These are phyloP conservation scores for Tipula vernalis DNA, from an alignment of 2,888 invertebrate species.

Conservation along the genomic window DNA sequence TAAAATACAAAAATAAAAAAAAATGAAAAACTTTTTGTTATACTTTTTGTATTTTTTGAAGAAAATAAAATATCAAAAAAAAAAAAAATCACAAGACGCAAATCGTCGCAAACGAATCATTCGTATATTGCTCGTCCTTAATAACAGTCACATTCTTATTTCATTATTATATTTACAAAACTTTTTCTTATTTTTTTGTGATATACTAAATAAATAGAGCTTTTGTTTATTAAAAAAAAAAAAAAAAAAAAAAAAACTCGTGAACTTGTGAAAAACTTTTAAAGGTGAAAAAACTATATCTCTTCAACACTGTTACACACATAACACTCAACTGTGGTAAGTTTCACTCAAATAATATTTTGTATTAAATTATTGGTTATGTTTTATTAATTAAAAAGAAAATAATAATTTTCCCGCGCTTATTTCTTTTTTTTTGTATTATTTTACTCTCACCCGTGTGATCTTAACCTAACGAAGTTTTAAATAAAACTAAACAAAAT, in stretches of 20 bases:
- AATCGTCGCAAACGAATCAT: constrained; percentile 10
- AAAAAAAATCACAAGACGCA: constrained; percentile 9
- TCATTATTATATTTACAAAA: background rate
- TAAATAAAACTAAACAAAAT: background rate
- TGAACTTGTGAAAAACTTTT: background rate
- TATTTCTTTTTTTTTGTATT: background rate
- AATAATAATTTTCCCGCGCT: background rate
- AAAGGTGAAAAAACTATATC: background rate
- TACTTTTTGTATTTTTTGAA: background rate
- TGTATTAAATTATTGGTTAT: background rate
- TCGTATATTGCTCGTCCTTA: constrained; percentile 9
- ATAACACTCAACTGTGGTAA: background rate
- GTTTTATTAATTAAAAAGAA: background rate
- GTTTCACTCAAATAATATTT: background rate
- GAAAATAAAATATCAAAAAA: background rate
- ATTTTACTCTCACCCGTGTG: background rate
- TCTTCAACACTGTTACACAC: background rate
- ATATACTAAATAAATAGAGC: too few relatives aligned
- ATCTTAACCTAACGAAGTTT: background rate
- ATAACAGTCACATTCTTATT: constrained; percentile 6
- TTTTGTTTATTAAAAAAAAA: background rate
- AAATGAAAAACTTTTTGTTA: background rate
- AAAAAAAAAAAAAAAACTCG: background rate
- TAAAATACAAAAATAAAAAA: background rate
- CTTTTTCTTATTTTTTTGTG: background rate